Evolutionary conservation across 2,888 invertebrate genomes (phyloP), one percentile per base, ranked within the genome.

Genomic region (Trypoxylon attenuatum): DNA sequence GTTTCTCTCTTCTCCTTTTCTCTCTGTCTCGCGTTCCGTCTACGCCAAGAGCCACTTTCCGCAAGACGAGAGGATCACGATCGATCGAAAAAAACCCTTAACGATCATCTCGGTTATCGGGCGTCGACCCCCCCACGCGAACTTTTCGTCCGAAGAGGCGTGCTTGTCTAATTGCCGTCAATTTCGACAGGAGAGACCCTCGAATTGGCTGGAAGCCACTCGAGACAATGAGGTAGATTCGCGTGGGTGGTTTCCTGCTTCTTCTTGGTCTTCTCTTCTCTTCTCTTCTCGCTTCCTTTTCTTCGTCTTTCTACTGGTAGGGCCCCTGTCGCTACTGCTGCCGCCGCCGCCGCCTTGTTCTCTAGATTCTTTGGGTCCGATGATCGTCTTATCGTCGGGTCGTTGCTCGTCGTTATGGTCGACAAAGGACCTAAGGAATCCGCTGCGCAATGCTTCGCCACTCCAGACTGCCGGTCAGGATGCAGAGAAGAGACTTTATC

Each of bases 151-250:
- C n/a, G 13, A 33, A 5, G 10, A 6, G 33, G 13, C 33, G 33
- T 1, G n/a, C n/a, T n/a, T n/a, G 23, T 52, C 57, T 72, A 71
- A 72, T 71, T 71, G 71, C 55, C 22, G 50, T 46, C 71, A 63
- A 71, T 71, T 60, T 58, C 46, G 23, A 55, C 19, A 42, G 27
- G 22, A 21, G 18, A 52, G 46, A 43, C 51, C 47, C 60, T 68
- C 23, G 61, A 59, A 51, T 25, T 39, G 45, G 19, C 64, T 39
- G 45, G 51, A 61, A 51, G 22, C 43, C 51, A 57, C 61, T 64
- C 42, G 52, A 53, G 53, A 69, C 72, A 72, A 72, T 72, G 57
- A 65, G 46, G 25, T 27, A 38, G 25, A 49, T 25, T 49, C 52
- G 71, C 64, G 71, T 68, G 64, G 71, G 71, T 58, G 71, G n/a